Base-by-base conservation (phyloP, 2,797 vertebrate species). In the Taeniopygia guttata region DNA sequence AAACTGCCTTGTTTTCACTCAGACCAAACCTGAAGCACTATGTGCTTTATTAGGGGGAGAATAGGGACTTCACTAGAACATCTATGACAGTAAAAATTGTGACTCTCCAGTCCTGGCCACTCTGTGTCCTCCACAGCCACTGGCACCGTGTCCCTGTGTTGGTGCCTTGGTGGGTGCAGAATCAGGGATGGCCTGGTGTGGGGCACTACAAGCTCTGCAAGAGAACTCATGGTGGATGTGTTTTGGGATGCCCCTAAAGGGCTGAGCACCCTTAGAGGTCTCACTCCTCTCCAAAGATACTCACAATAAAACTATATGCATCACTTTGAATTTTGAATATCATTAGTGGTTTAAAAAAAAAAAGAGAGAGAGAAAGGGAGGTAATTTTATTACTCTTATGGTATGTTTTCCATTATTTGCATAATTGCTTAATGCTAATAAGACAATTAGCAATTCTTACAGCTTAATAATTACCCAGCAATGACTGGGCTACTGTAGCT, bases 371-470 rank as follows among this genome's bases (percentile, higher is more conserved):
- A 79, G 12, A 64, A 45, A 56, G 12, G 32, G 16, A 94, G 51
- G 87, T 63, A 60, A 89, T 95, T 96, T 95, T 94, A 87, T 94
- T 95, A 93, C 79, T 78, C 48, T 92, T 96, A 90, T n/a, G 43
- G 70, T 85, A 93, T 95, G 95, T 97, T 97, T 97, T 97, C 87
- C 70, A 60, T 92, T 97, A 93, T 97, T 97, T 97, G 95, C 97
- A 96, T 97, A 97, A 98, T 93, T 96, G 92, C 93, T 95, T 93
- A 96, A 95, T 96, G 95, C 96, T 97, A 97, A 96, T 97, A 97
- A 95, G 95, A 97, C 95, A 95, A 94, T 97, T 97, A 97, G 88
- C 85, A 90, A 96, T 96, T 97, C 87, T 96, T 96, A 93, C 94
- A 96, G 95, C 95, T 95, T 96, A 97, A 96, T 96, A 94, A 97